Conservation (phyloP, 1,140 invertebrate species). For the Temnothorax curvispinosus region DNA sequence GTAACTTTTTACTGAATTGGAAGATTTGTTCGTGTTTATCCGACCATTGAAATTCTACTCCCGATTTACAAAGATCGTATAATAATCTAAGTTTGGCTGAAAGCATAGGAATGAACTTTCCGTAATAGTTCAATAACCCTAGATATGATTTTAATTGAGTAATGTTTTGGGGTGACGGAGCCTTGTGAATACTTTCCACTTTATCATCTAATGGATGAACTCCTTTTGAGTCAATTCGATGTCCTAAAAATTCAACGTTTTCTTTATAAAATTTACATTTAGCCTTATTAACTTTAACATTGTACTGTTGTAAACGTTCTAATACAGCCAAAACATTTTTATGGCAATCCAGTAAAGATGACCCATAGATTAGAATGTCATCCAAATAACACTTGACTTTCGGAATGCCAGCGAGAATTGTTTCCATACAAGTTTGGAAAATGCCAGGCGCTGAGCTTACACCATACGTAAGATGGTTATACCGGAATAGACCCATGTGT, state of each 20-base stretch:
- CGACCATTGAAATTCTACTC: background rate
- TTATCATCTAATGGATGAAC: background rate
- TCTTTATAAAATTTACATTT: background rate
- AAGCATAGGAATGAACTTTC: background rate
- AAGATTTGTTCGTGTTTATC: background rate
- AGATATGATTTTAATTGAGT: background rate
- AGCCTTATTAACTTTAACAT: background rate
- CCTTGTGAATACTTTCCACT: background rate
- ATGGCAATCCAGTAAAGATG: background rate
- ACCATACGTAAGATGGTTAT: background rate
- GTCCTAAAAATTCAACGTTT: background rate
- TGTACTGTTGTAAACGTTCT: background rate
- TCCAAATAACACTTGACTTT: background rate
- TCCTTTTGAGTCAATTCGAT: background rate
- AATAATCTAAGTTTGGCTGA: background rate
- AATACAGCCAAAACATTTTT: background rate
- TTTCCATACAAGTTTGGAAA: background rate
- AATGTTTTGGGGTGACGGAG: background rate
- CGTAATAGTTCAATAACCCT: background rate
- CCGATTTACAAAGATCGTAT: background rate
- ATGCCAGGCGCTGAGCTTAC: background rate
- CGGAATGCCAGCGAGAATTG: background rate
- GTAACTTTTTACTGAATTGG: background rate
- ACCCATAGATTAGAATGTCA: background rate
- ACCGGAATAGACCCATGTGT: background rate